Percentiles rank a stretch among this genome's conserved stretches.
These are phyloP conservation scores for Neoniphon sammara DNA, from an alignment of 2,797 vertebrate species.

Conservation along the genomic window DNA sequence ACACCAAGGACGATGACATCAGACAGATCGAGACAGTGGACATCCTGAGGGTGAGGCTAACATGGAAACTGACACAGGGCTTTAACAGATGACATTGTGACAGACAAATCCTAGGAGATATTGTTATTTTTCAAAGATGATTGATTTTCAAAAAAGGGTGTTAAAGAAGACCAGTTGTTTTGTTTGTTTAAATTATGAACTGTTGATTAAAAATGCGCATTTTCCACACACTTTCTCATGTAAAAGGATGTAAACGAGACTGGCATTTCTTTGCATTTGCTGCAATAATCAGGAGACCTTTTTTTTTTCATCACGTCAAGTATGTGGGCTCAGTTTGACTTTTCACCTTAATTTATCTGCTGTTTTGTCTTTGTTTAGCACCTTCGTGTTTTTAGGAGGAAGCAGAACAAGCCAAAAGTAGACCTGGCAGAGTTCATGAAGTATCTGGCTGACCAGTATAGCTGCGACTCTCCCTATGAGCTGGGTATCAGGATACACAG, in stretches of 20 bases:
- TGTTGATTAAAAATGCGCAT: background rate
- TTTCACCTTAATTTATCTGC: background rate
- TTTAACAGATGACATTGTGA: background rate
- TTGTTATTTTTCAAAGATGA: background rate
- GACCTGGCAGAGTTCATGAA: conserved; percentile 85
- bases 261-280: no score
- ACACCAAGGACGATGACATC: conserved; percentile 85
- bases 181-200: background rate
- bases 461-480: conserved; percentile 82
- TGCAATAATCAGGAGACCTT: background rate
- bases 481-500: conserved; percentile 84
- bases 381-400: conserved; percentile 76
- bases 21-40: conserved; percentile 82
- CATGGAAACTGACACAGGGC: background rate
- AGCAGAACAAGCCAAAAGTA: conserved; percentile 59
- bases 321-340: background rate
- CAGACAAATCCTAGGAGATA: background rate
- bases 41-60: conserved; percentile 79
- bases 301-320: background rate
- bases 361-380: conserved; percentile 71
- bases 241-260: background rate
- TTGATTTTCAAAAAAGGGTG: background rate
- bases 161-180: background rate
- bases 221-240: background rate
- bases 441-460: conserved; percentile 82